Conservation (phyloP, 2,113 vertebrate species). For the Thalassoma bifasciatum region DNA sequence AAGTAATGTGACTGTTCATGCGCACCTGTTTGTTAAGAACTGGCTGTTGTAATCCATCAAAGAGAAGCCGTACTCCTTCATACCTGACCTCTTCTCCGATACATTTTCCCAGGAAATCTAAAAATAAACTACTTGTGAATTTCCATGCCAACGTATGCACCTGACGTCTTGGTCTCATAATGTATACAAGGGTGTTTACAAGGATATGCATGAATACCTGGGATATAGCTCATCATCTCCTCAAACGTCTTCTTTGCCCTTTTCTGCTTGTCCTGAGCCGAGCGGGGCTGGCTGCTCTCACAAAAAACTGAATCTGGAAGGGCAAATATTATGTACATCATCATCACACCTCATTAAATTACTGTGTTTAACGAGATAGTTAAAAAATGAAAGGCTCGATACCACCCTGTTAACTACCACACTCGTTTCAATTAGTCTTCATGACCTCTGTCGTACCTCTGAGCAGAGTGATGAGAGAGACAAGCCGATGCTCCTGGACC, state of each 20-base stretch:
- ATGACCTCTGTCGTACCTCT: conserved; percentile 82
- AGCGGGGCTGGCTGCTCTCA: conserved; percentile 90
- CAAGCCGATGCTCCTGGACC: conserved; percentile 92
- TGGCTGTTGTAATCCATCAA: conserved; percentile 94
- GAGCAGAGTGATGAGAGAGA: conserved; percentile 95
- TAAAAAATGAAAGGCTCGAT: background rate
- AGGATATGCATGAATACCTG: conserved; percentile 82
- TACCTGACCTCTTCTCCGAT: conserved; percentile 96
- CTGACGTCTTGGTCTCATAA: background rate
- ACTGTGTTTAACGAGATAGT: background rate
- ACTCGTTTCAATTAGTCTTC: background rate
- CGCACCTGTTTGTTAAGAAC: conserved; percentile 97
- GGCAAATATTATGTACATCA: background rate
- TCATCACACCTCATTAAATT: background rate
- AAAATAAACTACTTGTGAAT: conserved; percentile 8
- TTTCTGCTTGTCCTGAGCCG: conserved; percentile 88
- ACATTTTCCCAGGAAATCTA: conserved; percentile 92
- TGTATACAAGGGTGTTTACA: too few species aligned
- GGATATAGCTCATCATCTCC: conserved; percentile 96
- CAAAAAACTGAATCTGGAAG: conserved; percentile 93
- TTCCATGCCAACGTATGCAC: background rate
- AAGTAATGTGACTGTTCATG: too few species aligned
- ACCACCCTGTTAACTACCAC: background rate
- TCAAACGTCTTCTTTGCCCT: conserved; percentile 93
- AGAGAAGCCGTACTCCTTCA: conserved; percentile 92